A percentile compares a stretch with the other conserved stretches of the same genome.
These are phyloP conservation scores for Epinotia demarniana DNA, from an alignment of 2,888 invertebrate genomes.

Conservation along the genomic window DNA sequence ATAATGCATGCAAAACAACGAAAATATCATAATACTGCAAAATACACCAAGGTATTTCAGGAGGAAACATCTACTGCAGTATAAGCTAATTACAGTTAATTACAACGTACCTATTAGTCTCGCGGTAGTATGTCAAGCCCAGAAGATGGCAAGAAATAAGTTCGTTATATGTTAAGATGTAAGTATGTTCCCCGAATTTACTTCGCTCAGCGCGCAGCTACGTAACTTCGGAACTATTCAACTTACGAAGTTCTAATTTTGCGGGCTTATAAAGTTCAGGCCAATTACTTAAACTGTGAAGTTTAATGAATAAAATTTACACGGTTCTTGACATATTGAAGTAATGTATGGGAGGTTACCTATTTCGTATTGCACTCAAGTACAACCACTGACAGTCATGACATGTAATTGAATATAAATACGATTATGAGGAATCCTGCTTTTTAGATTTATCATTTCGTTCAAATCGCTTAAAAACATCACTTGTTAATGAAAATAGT, in stretches of 20 bases:
- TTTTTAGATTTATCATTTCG: too few relatives aligned
- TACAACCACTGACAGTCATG: too few relatives aligned
- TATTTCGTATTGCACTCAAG: too few relatives aligned
- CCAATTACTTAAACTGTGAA: neutral
- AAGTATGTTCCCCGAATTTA: neutral
- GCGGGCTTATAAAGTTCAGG: neutral
- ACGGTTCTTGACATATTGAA: neutral
- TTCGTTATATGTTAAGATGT: neutral
- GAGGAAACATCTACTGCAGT: too few relatives aligned
- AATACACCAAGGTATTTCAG: too few relatives aligned
- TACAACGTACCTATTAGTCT: neutral
- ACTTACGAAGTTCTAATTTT: slow-evolving; percentile 5
- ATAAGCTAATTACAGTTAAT: neutral
- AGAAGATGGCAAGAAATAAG: neutral
- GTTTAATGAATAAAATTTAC: slow-evolving; percentile 11
- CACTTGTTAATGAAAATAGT: too few relatives aligned
- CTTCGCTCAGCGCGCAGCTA: neutral
- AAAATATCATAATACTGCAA: too few relatives aligned
- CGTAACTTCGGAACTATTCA: slow-evolving; percentile 21
- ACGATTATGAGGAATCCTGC: too few relatives aligned
- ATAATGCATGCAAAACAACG: too few relatives aligned
- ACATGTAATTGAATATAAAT: too few relatives aligned
- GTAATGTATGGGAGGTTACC: too few relatives aligned
- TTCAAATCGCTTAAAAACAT: too few relatives aligned
- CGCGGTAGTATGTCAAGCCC: neutral